Conservation (phyloP, 1,140 invertebrate genomes). For the Latrodectus geometricus region DNA sequence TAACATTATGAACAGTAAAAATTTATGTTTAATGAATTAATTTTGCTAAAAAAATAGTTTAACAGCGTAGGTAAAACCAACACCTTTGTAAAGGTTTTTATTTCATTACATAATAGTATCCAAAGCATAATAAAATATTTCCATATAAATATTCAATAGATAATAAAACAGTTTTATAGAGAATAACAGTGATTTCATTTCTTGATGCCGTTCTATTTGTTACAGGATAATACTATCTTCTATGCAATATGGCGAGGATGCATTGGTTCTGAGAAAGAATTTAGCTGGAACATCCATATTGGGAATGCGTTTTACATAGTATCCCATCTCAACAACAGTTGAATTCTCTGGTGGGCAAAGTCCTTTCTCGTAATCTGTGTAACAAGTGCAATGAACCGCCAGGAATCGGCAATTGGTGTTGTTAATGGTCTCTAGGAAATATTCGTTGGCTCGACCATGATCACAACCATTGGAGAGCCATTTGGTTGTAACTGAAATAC, state of each 20-base stretch:
- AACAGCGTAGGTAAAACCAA: no score
- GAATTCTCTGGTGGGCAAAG: conserved; percentile 15
- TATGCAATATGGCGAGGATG: neutral
- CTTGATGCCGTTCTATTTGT: neutral
- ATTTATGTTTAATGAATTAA: no score
- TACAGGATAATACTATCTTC: conserved; percentile 18
- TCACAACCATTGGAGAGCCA: conserved; percentile 17
- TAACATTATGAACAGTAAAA: no score
- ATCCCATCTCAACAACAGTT: conserved; percentile 31
- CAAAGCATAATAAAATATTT: no score
- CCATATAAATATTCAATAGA: no score
- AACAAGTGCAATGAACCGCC: conserved; percentile 27
- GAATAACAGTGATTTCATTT: no score
- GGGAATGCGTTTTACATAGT: neutral
- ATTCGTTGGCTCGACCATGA: conserved; percentile 5
- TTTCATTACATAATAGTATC: no score
- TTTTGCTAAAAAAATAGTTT: no score
- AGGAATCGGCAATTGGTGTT: neutral
- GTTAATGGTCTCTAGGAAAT: conserved; percentile 26
- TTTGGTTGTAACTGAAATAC: conserved; percentile 64
- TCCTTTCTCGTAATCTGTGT: conserved; percentile 18
- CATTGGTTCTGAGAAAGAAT: conserved; percentile 32
- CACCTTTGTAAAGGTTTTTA: no score
- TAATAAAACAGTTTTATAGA: no score
- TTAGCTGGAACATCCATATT: neutral